Base-by-base conservation (phyloP, 64 coral and sea anemone species). In the Pocillopora damicornis region DNA sequence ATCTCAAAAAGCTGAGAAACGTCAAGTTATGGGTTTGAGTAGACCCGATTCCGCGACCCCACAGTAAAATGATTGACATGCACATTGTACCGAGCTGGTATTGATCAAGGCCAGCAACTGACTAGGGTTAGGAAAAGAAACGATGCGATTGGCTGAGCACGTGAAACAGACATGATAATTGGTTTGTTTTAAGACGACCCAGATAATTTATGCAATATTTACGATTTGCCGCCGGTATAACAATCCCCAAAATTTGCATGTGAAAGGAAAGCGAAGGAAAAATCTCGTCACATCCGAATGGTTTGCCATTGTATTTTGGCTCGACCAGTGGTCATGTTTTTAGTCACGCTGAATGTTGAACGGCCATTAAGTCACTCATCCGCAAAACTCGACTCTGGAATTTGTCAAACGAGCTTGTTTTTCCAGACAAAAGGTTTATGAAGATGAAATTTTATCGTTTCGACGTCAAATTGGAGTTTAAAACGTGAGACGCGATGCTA, bases 131-230 rank as follows among this genome's bases (percentile, higher is more conserved):
- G 58, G 7, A 82, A 83, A 81, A 76, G 78, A 1, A 75, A 80
- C 68, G 67, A 58, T 76, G 87, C 87, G 34, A 93, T 93, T 93
- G 91, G 91, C 87, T 93, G 78, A 71, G 79, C 86, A 64, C 75
- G 79, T 83, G 58, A 89, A 88, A 89, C 87, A 83, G 87, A 93
- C 91, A 93, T 79, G 74, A 83, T 93, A 93, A 93, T 93, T 93
- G 91, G 91, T 93, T 93, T 93, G 91, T 85, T 89, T 93, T 89
- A 89, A 93, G 87, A 76, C 91, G 87, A 89, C 87, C 88, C 88
- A 75, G 67, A 76, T 93, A 93, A 93, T 93, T 93, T 93, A 93
- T 93, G 91, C 91, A 93, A 89, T 89, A 93, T 93, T 92, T 93
- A 89, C 91, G 69, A 76, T 73, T 77, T 59, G 78, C 63, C 72